Base-by-base conservation (phyloP, 1,140 invertebrate species). In the Brachionus rotundiformis region DNA sequence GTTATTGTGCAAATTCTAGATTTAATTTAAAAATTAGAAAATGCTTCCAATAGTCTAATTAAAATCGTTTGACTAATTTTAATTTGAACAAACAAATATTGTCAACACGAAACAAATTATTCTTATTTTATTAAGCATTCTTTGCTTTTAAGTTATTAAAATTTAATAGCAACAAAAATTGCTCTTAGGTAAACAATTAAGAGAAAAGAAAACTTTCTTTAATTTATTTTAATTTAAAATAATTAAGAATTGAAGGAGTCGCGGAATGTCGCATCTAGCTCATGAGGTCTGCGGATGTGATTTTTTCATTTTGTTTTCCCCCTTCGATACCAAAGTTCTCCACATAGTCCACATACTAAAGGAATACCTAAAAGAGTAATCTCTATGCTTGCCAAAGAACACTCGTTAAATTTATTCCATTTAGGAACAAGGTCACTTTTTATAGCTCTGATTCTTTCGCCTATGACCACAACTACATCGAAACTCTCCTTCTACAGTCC, bases 221-320 rank as follows among this genome's bases (percentile, higher is more conserved):
- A 54, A 54, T 1, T 19, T 54, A 2, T 54, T 54, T 19, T 54
- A 5, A 19, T 2, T 54, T 54, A n/a, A 54, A 19, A n/a, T n/a
- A n/a, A n/a, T n/a, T n/a, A n/a, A n/a, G n/a, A n/a, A n/a, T n/a
- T n/a, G n/a, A n/a, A n/a, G n/a, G n/a, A n/a, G n/a, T n/a, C n/a
- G n/a, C n/a, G n/a, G n/a, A 54, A 73, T 73, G 68, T 73, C 68
- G 41, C 68, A 73, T 73, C 27, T 73, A 23, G 23, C 39, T 25
- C 68, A 73, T 8, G 36, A 41, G 41, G 68, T 25, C 25, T 73
- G 68, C 27, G 68, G 68, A n/a, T 73, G 68, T 27, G 68, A 73
- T 44, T 73, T 73, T 73, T 73, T 73, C 13, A 23, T 44, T 4
- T 73, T 16, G 0, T 73, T 44, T 25, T 25, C 23, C 19, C 8